Conservation (phyloP, 2,888 invertebrate species). For the Thymelicus sylvestris region DNA sequence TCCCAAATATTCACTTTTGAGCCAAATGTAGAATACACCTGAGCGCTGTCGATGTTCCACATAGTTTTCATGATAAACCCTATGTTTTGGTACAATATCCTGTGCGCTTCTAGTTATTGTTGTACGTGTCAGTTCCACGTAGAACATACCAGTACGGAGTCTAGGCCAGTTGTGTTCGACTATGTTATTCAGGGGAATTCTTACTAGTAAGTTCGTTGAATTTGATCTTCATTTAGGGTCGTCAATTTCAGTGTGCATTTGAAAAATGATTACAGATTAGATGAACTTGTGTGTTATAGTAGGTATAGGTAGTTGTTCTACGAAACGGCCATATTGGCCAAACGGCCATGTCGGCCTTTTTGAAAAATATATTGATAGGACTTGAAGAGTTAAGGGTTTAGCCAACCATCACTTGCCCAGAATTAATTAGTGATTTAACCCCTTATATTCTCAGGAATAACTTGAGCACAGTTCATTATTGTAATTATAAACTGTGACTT, state of each 20-base stretch:
- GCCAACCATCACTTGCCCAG: too few relatives aligned
- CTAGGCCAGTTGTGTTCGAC: slow-evolving; percentile 50
- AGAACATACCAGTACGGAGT: slow-evolving; percentile 52
- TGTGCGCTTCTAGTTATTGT: slow-evolving; percentile 58
- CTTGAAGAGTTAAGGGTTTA: too few relatives aligned
- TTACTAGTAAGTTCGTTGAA: slow-evolving; percentile 58
- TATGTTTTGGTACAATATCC: slow-evolving; percentile 70
- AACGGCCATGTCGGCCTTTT: too few relatives aligned
- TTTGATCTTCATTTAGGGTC: neutral
- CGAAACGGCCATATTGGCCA: too few relatives aligned
- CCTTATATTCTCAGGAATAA: too few relatives aligned
- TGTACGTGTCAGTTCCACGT: slow-evolving; percentile 52
- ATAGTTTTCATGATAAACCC: slow-evolving; percentile 56
- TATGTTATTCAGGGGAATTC: slow-evolving; percentile 67
- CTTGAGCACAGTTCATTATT: too few relatives aligned
- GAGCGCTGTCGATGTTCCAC: slow-evolving; percentile 49
- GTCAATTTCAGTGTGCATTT: neutral
- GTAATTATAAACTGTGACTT: too few relatives aligned
- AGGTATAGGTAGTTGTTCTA: too few relatives aligned
- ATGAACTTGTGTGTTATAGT: too few relatives aligned
- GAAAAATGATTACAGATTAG: too few relatives aligned
- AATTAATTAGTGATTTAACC: too few relatives aligned
- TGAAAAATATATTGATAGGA: too few relatives aligned
- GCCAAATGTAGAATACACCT: slow-evolving; percentile 52
- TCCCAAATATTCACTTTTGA: neutral